Percentiles rank a stretch among this genome's conserved stretches.
Conservation (phyloP, 2,113 vertebrate genomes). For the Tragulus kanchil region DNA sequence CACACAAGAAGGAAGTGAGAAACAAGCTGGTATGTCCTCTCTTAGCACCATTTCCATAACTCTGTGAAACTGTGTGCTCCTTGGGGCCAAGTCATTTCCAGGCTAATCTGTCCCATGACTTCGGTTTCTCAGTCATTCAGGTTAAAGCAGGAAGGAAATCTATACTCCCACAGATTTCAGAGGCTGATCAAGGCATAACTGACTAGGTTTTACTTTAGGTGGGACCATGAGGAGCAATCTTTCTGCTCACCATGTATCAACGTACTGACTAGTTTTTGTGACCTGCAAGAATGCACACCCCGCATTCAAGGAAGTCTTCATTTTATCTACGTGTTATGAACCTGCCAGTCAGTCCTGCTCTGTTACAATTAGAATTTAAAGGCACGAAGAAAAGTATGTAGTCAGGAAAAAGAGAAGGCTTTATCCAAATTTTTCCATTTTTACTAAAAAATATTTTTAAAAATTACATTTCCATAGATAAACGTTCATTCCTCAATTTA, state of each 20-base stretch:
- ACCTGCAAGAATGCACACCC: neutral
- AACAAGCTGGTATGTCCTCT: neutral
- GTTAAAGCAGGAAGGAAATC: neutral
- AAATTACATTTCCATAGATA: neutral
- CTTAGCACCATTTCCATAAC: neutral
- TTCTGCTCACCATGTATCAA: neutral
- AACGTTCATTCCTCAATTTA: conserved; percentile 23
- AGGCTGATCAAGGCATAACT: accelerated
- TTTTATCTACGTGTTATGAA: neutral
- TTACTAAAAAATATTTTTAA: conserved; percentile 7
- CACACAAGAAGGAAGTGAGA: neutral
- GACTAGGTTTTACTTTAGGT: neutral
- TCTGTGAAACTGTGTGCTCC: neutral
- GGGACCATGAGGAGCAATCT: neutral
- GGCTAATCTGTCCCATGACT: neutral
- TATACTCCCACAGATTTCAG: neutral
- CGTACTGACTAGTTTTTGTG: neutral
- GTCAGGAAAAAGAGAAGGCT: neutral
- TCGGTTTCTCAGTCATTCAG: neutral
- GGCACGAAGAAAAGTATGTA: neutral
- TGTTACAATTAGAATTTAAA: neutral
- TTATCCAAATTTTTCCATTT: conserved; percentile 25
- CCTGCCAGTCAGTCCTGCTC: neutral
- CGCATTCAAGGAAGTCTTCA: neutral
- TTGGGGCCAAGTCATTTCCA: neutral